A percentile compares a stretch with the other conserved stretches of the same genome.
phyloP scores from a whole-genome alignment of 2,888 invertebrate species.

The Acronicta psi region DNA sequence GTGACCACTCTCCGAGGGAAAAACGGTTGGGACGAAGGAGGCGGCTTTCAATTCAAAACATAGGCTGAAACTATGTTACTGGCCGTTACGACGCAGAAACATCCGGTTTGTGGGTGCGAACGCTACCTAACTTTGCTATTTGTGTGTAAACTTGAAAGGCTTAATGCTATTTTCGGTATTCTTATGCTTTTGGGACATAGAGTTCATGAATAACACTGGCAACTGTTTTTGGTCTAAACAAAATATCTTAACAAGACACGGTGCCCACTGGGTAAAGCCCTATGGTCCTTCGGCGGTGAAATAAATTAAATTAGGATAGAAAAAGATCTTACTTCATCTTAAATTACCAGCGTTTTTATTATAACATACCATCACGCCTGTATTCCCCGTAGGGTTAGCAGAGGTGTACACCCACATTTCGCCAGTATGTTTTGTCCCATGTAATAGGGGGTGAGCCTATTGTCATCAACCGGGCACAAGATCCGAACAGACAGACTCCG shows the following conservation, averaged over 20 bases:
- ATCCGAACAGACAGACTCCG: too few relatives aligned
- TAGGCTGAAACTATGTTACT: slow-evolving; percentile 51
- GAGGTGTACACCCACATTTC: too few relatives aligned
- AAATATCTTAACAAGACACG: slow-evolving; percentile 5
- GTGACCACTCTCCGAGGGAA: slow-evolving; percentile 46
- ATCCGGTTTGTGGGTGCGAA: slow-evolving; percentile 47
- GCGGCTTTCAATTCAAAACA: slow-evolving; percentile 50
- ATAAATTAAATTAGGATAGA: not conserved
- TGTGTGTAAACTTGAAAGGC: slow-evolving; percentile 53
- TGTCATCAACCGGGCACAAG: too few relatives aligned
- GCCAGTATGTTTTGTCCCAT: too few relatives aligned
- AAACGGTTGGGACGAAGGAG: slow-evolving; percentile 39
- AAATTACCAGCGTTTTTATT: too few relatives aligned
- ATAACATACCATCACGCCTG: too few relatives aligned
- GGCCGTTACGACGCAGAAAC: slow-evolving; percentile 41
- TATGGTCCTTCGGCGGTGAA: not conserved
- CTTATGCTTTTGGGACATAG: slow-evolving; percentile 40
- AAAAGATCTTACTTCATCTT: too few relatives aligned
- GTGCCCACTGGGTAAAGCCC: not conserved
- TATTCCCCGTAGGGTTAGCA: too few relatives aligned
- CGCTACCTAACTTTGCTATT: slow-evolving; percentile 47
- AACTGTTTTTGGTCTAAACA: slow-evolving; percentile 11
- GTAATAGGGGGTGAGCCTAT: too few relatives aligned
- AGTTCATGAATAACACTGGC: slow-evolving; percentile 31
- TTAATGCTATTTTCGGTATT: slow-evolving; percentile 43